Conservation (phyloP, 2,113 vertebrate species). For the Notarius quadriscutis region DNA sequence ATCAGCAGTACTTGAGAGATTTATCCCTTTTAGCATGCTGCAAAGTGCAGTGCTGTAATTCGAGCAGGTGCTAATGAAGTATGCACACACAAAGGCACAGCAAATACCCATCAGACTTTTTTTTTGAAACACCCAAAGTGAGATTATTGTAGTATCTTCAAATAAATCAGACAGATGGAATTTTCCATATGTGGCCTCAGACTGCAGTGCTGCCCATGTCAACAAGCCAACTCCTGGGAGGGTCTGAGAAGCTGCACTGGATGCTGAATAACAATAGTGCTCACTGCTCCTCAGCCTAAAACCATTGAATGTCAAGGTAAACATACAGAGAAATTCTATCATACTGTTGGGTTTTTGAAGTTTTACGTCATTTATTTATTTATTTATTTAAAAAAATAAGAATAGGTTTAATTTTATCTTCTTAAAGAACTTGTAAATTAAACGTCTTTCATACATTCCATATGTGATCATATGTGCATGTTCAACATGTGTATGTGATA, state of each 20-base stretch:
- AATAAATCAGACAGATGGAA: slow-evolving; percentile 42
- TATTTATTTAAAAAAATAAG: not conserved
- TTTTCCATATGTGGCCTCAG: slow-evolving; percentile 40
- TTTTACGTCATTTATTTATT: not conserved
- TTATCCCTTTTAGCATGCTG: slow-evolving; percentile 23
- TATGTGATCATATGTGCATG: not conserved
- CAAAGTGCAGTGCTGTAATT: slow-evolving; percentile 11
- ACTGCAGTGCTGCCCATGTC: slow-evolving; percentile 16
- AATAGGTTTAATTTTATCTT: not conserved
- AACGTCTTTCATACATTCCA: not conserved
- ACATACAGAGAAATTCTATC: not conserved
- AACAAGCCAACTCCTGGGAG: slow-evolving; percentile 16
- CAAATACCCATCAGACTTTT: slow-evolving; percentile 6
- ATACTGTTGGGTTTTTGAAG: not conserved
- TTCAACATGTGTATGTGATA: not conserved
- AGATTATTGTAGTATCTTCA: slow-evolving; percentile 23
- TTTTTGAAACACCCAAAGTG: slow-evolving; percentile 31
- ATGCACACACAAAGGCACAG: not conserved
- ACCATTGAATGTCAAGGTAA: not conserved
- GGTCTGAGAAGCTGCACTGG: slow-evolving; percentile 3
- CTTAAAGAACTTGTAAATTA: not conserved
- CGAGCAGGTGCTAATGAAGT: slow-evolving; percentile 26
- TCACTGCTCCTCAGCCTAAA: not conserved
- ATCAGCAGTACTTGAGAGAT: slow-evolving; percentile 30
- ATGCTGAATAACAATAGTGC: slow-evolving; percentile 12